A percentile compares a stretch with the other conserved stretches of the same genome.
phyloP scores from a whole-genome alignment of 2,888 invertebrate genomes.

The Plebejus argus region DNA sequence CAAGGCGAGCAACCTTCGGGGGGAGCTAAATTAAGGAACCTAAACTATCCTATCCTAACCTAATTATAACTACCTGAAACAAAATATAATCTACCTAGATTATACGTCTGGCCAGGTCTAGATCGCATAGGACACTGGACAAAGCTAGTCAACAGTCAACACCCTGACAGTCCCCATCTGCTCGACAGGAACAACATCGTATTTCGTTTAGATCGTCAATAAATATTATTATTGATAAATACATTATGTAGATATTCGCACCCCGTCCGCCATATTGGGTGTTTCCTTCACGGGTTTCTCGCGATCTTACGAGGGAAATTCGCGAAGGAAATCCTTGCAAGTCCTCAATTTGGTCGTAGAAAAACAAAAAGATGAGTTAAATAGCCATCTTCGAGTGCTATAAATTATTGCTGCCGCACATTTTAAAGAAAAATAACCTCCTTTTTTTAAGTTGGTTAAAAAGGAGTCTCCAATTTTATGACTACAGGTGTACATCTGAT shows the following conservation, averaged over 20 bases:
- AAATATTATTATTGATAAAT: conserved; percentile 27
- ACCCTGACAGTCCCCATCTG: neutral
- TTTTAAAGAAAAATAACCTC: too few relatives aligned
- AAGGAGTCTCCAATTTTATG: too few relatives aligned
- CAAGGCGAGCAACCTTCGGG: too few relatives aligned
- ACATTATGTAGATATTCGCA: conserved; percentile 11
- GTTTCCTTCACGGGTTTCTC: conserved; percentile 25
- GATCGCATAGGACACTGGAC: too few relatives aligned
- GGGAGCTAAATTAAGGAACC: too few relatives aligned
- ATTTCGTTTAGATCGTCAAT: conserved; percentile 23
- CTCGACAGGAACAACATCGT: neutral
- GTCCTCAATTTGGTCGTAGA: neutral
- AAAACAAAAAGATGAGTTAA: neutral
- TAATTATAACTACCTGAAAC: too few relatives aligned
- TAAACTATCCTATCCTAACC: too few relatives aligned
- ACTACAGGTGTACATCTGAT: too few relatives aligned
- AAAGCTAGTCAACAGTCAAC: too few relatives aligned
- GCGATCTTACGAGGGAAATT: conserved; percentile 4
- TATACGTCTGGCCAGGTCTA: too few relatives aligned
- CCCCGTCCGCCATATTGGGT: conserved; percentile 27
- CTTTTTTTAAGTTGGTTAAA: too few relatives aligned
- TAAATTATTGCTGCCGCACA: neutral
- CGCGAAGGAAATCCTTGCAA: conserved; percentile 3
- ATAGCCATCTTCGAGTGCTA: neutral
- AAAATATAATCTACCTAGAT: too few relatives aligned